Evolutionary conservation across 1,140 invertebrate species (phyloP).

Genomic region (Achroia grisella): DNA sequence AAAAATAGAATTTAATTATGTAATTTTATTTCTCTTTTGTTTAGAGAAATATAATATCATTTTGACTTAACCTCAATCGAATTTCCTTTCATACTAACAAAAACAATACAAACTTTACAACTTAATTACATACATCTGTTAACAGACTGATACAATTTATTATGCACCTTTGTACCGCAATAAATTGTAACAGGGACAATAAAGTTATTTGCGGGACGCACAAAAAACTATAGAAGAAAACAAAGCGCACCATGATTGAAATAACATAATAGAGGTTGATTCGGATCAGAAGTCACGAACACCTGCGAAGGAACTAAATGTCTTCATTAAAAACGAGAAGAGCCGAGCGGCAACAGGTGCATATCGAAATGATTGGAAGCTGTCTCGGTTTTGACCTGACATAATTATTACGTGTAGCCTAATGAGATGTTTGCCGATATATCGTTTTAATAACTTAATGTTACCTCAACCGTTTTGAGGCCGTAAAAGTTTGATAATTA

Average conservation of each 20-base stretch:
- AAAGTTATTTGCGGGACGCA: constrained; percentile 47
- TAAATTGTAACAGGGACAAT: constrained; percentile 58
- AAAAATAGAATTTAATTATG: background rate
- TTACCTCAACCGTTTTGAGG: constrained; percentile 1
- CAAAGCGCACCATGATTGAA: constrained; percentile 69
- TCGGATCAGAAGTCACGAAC: constrained; percentile 40
- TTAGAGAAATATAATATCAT: constrained; percentile 40
- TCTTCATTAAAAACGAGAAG: constrained; percentile 62
- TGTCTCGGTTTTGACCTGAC: constrained; percentile 5
- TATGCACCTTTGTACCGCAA: constrained; percentile 51
- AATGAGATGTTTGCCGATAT: constrained; percentile 13
- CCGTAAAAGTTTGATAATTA: too few relatives aligned
- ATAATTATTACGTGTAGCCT: constrained; percentile 17
- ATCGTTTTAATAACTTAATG: constrained; percentile 1
- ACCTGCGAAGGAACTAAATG: constrained; percentile 60
- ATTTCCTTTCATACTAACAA: constrained; percentile 37
- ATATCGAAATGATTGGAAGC: constrained; percentile 30
- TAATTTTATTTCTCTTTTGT: constrained; percentile 18
- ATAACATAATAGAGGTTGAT: constrained; percentile 58
- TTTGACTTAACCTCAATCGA: constrained; percentile 21
- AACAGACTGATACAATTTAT: constrained; percentile 59
- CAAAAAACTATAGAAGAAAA: constrained; percentile 60
- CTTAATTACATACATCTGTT: constrained; percentile 71
- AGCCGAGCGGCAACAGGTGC: constrained; percentile 45
- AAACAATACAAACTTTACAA: constrained; percentile 58